These are phyloP conservation scores for Anastrepha obliqua DNA, from an alignment of 1,140 invertebrate species.

Conservation along the genomic window DNA sequence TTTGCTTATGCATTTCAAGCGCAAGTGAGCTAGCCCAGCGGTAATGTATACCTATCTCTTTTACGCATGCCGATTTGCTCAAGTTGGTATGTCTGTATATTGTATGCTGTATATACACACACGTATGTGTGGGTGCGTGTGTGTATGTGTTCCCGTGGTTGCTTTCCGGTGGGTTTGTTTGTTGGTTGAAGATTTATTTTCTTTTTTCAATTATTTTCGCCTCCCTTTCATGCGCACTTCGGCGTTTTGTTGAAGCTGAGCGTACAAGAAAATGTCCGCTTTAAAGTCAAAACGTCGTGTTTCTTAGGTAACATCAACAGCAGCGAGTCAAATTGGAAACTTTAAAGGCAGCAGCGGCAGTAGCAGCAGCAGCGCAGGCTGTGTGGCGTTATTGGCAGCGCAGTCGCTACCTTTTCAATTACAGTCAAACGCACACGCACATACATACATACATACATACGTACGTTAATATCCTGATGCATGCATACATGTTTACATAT, in stretches of 20 bases:
- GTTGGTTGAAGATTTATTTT: not conserved
- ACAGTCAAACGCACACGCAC: not conserved
- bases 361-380: too few relatives aligned
- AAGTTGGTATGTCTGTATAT: not conserved
- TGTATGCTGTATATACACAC: not conserved
- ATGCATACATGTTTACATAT: not conserved
- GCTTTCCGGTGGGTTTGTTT: constrained; percentile 43
- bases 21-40: not conserved
- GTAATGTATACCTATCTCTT: not conserved
- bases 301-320: constrained; percentile 38
- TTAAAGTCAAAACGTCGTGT: constrained; percentile 46
- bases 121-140: not conserved
- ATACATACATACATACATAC: not conserved
- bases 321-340: constrained; percentile 44
- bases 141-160: not conserved
- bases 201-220: constrained; percentile 34
- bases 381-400: not conserved
- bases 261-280: constrained; percentile 49
- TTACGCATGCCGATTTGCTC: not conserved
- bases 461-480: not conserved
- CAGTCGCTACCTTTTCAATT: not conserved
- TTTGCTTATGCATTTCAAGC: not conserved
- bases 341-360: not conserved
- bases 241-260: not conserved
- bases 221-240: constrained; percentile 24